phyloP scores from a whole-genome alignment of 2,797 vertebrate species.

The Amblyraja radiata region DNA sequence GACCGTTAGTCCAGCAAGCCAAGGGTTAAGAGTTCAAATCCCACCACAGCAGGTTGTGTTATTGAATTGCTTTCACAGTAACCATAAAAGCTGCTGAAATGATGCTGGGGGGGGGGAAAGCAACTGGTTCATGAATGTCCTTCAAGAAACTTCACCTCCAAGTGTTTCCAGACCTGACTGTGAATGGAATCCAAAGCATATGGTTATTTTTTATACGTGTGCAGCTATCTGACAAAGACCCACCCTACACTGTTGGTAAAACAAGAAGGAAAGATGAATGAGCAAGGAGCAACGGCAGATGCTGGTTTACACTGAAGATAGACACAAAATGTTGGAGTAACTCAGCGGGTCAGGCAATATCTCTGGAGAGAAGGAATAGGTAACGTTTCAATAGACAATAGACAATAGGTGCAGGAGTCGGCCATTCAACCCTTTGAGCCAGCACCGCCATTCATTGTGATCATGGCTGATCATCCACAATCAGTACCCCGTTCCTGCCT shows the following conservation, averaged over 20 bases:
- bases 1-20: neutral
- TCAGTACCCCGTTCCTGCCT: too few species aligned
- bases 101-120: neutral
- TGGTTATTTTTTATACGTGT: neutral
- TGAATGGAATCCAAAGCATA: neutral
- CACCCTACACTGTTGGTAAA: neutral
- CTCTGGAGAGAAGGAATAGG: too few species aligned
- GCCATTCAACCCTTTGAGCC: too few species aligned
- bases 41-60: neutral
- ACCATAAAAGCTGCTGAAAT: neutral
- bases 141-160: neutral
- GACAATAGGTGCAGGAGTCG: too few species aligned
- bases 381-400: too few species aligned
- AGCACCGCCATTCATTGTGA: too few species aligned
- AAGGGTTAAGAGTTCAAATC: neutral
- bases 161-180: neutral
- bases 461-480: too few species aligned
- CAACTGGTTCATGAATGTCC: neutral
- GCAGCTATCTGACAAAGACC: neutral
- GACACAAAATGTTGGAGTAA: too few species aligned
- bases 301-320: too few species aligned
- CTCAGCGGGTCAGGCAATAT: too few species aligned
- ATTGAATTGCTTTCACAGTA: neutral
- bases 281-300: too few species aligned
- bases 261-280: neutral